Evolutionary conservation across 2,888 invertebrate species (phyloP).

Genomic region (Parthenolecanium corni): DNA sequence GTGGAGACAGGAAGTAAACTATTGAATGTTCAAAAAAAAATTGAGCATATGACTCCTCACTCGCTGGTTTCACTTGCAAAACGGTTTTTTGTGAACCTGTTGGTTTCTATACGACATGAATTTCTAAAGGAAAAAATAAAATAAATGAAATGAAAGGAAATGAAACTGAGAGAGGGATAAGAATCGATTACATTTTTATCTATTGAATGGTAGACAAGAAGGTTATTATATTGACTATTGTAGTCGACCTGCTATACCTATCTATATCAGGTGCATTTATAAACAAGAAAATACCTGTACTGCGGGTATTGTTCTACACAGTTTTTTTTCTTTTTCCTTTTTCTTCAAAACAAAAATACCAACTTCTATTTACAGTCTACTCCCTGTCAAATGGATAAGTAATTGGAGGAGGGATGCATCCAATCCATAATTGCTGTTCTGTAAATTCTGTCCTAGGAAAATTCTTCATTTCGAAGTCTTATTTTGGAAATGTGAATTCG

Average conservation of each 20-base stretch:
- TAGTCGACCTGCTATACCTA: neutral
- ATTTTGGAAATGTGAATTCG: too few relatives aligned
- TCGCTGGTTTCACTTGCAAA: neutral
- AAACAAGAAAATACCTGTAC: too few relatives aligned
- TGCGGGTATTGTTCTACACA: too few relatives aligned
- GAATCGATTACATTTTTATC: too few relatives aligned
- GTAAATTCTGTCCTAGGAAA: too few relatives aligned
- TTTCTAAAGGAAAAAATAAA: neutral
- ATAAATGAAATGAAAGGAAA: neutral
- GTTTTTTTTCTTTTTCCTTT: too few relatives aligned
- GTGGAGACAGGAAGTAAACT: neutral
- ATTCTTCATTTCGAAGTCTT: too few relatives aligned
- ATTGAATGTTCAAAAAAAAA: neutral
- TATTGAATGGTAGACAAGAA: neutral
- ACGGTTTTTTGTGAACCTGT: neutral
- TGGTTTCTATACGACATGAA: neutral
- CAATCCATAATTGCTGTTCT: too few relatives aligned
- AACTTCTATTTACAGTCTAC: too few relatives aligned
- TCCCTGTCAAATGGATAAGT: too few relatives aligned
- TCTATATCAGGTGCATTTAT: constrained; percentile 1
- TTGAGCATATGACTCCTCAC: neutral
- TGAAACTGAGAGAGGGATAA: neutral
- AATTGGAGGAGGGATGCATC: too few relatives aligned
- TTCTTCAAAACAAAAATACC: too few relatives aligned
- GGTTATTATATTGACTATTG: constrained; percentile 1